Evolutionary conservation across 2,797 vertebrate species (phyloP).

Genomic region (Numenius phaeopus): DNA sequence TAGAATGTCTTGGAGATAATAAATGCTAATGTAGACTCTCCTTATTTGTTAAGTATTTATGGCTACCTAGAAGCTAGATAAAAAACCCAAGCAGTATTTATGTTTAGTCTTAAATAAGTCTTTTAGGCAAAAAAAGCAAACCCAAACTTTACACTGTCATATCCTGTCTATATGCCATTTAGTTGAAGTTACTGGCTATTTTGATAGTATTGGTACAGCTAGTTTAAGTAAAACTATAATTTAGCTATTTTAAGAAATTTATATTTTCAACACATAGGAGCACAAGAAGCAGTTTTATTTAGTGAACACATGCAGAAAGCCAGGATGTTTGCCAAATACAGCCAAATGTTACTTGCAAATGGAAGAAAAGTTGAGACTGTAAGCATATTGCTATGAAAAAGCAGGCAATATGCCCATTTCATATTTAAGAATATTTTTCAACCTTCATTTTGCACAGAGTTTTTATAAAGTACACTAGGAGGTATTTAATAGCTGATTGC

Average conservation of each 20-base stretch:
- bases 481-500: not conserved
- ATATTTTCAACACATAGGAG: not conserved
- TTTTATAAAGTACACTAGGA: not conserved
- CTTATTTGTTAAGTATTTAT: not conserved
- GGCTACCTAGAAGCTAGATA: not conserved
- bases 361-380: not conserved
- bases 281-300: slow-evolving; percentile 38
- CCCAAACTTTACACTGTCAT: not conserved
- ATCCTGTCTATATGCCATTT: not conserved
- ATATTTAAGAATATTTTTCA: not conserved
- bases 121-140: not conserved
- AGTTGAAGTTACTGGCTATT: not conserved
- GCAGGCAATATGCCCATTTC: not conserved
- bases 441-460: slow-evolving; percentile 70
- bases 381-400: slow-evolving; percentile 4
- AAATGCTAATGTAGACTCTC: not conserved
- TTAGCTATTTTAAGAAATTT: not conserved
- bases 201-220: not conserved
- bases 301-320: slow-evolving; percentile 61
- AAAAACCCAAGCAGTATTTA: not conserved
- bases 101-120: not conserved
- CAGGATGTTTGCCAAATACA: slow-evolving; percentile 12
- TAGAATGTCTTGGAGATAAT: not conserved
- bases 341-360: slow-evolving; percentile 48
- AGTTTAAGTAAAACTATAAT: not conserved